Percentiles rank a stretch among this genome's conserved stretches.
Conservation (phyloP, 2,113 vertebrate genomes). For the Petromus typicus region DNA sequence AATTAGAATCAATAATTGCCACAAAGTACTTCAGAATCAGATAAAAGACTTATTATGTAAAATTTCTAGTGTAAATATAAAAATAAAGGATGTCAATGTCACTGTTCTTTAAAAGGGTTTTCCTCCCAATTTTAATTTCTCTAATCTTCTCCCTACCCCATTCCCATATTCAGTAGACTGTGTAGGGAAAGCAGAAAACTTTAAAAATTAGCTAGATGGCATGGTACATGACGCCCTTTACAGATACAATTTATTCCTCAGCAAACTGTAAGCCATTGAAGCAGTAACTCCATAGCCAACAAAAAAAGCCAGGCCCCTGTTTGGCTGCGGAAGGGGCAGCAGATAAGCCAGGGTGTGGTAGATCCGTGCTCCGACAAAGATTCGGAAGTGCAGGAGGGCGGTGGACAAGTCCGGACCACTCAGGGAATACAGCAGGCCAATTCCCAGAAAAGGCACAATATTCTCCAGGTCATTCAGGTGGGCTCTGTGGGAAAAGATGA, state of each 20-base stretch:
- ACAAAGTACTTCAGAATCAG: not conserved
- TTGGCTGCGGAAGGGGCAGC: constrained; percentile 90
- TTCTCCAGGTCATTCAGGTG: constrained; percentile 98
- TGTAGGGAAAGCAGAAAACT: not conserved
- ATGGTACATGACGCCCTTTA: constrained; percentile 57
- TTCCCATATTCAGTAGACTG: not conserved
- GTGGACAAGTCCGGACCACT: constrained; percentile 88
- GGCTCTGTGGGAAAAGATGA: constrained; percentile 85
- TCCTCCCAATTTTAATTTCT: not conserved
- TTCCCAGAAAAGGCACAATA: constrained; percentile 91
- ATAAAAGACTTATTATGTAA: not conserved
- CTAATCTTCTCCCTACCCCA: not conserved
- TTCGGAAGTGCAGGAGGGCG: constrained; percentile 92
- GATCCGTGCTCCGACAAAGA: constrained; percentile 90
- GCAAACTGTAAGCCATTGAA: constrained; percentile 91
- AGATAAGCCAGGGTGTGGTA: constrained; percentile 91
- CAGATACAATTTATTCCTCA: constrained; percentile 79
- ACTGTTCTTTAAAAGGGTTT: constrained; percentile 4
- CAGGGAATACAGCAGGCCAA: constrained; percentile 93
- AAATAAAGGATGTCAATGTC: not conserved
- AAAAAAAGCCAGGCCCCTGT: constrained; percentile 88
- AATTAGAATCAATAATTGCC: constrained; percentile 10
- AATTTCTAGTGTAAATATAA: not conserved
- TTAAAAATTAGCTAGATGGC: not conserved
- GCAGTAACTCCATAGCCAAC: constrained; percentile 86